phyloP scores from a whole-genome alignment of 2,888 invertebrate species.

The Acronicta aceris region DNA sequence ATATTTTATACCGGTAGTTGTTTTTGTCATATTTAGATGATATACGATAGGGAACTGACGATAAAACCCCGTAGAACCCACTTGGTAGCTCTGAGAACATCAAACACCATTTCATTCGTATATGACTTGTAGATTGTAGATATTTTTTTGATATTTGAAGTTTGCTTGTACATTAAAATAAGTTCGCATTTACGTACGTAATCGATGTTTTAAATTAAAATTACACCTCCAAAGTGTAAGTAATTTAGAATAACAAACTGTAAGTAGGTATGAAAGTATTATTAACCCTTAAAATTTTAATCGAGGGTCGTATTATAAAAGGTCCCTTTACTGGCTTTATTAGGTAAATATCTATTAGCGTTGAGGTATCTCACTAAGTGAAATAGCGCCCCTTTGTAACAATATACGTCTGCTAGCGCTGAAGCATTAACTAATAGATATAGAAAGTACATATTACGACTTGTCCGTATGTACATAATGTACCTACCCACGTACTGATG shows the following conservation, averaged over 20 bases:
- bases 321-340: constrained; percentile 20
- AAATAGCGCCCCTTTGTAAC: constrained; percentile 25
- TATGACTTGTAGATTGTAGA: constrained; percentile 27
- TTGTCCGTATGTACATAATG: constrained; percentile 5
- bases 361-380: constrained; percentile 21
- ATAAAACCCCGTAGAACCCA: constrained; percentile 21
- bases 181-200: constrained; percentile 20
- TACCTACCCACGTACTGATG: constrained; percentile 7
- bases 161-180: constrained; percentile 29
- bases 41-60: constrained; percentile 22
- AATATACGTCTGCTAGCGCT: constrained; percentile 15
- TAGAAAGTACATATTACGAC: no score
- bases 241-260: background rate
- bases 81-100: constrained; percentile 11
- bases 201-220: constrained; percentile 24
- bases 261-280: background rate
- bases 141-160: constrained; percentile 34
- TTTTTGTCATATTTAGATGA: constrained; percentile 40
- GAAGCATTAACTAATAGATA: constrained; percentile 36
- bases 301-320: constrained; percentile 35
- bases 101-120: constrained; percentile 25
- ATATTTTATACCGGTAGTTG: constrained; percentile 33
- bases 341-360: constrained; percentile 44
- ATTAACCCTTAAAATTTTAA: constrained; percentile 29
- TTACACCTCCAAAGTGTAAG: constrained; percentile 2